Evolutionary conservation across 2,113 vertebrate species (phyloP), one percentile per base, ranked within the genome.

Genomic region (Haemorhous mexicanus): DNA sequence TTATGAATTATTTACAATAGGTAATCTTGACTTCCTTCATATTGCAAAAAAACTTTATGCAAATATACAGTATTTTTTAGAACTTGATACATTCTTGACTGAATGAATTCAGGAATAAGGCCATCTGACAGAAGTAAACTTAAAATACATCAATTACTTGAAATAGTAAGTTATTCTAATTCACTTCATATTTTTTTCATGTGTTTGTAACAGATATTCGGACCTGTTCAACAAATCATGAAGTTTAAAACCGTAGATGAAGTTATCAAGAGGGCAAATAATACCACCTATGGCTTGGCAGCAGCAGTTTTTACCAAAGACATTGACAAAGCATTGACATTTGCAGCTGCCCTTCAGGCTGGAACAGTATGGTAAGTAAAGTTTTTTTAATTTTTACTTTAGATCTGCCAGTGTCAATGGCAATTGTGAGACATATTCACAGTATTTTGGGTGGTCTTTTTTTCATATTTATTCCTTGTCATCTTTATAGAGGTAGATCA

Each of bases 161-260:
- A 33, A 47, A 30, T 14, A 73, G 2, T 58, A 72, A 88, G 11
- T 2, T 52, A 17, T 30, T 27, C 9, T 68, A 33, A 13, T 50
- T 23, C 11, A 24, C 17, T 59, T 92, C 24, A 41, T 50, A 35
- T 79, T 28, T 79, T 79, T 91, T 91, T 33, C 13, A 26, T 92
- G 30, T 43, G 17, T 93, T 30, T 95, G 64, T 84, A 93, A 69
- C 75, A 99, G 99, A 99, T 99, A 97, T 99, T 99, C 97, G 99
- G 99, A 67, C 99, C 99, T 76, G 99, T 99, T 76, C 98, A 99
- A 92, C 98, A 99, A 97, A 99, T 99, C 64, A 98, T 99, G 98
- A 98, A 98, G 91, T 99, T 99, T 96, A 98, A 97, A 90, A 98
- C 97, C 19, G 6, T 97, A 63, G 98, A 98, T 75, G 99, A 99